Percentiles rank a stretch among this genome's conserved stretches.
Evolutionary conservation across 2,888 invertebrate species (phyloP).

Genomic region (Drosophila yooni): DNA sequence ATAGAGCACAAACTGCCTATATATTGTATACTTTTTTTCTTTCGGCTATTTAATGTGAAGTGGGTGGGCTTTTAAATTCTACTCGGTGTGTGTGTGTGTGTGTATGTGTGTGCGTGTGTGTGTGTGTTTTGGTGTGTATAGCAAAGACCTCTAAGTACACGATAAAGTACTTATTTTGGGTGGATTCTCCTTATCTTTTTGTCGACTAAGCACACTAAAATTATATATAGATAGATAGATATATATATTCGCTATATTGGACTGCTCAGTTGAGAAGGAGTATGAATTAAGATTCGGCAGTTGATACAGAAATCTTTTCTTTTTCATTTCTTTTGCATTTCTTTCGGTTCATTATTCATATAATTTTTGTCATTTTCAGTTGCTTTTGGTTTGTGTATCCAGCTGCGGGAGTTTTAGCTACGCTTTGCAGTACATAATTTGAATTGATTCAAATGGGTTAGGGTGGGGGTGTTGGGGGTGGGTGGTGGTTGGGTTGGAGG

Average conservation of each 20-base stretch:
- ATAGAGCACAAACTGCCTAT: constrained; percentile 53
- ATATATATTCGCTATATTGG: constrained; percentile 44
- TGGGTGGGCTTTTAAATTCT: constrained; percentile 10
- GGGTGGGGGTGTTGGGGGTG: neutral
- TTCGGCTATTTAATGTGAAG: constrained; percentile 33
- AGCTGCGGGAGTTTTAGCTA: constrained; percentile 52
- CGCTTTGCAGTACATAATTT: constrained; percentile 56
- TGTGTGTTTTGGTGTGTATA: constrained; percentile 11
- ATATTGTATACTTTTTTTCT: constrained; percentile 17
- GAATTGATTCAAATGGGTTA: constrained; percentile 16
- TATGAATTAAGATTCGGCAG: constrained; percentile 85
- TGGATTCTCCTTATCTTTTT: neutral
- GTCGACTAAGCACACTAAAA: constrained; percentile 3
- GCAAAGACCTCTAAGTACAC: constrained; percentile 41
- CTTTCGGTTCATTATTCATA: constrained; percentile 29
- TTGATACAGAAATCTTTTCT: constrained; percentile 83
- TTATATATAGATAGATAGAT: neutral
- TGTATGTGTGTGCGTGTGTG: constrained; percentile 11
- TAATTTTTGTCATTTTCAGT: constrained; percentile 38
- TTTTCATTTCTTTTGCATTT: constrained; percentile 21
- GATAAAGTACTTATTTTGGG: constrained; percentile 16
- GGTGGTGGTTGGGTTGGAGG: constrained; percentile 4
- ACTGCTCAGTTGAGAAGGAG: constrained; percentile 83
- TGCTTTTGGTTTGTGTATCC: constrained; percentile 60
- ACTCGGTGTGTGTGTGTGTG: constrained; percentile 8